Percentiles rank a stretch among this genome's conserved stretches.
Evolutionary conservation across 2,888 invertebrate species (phyloP).

Genomic region (Suillia variegata): DNA sequence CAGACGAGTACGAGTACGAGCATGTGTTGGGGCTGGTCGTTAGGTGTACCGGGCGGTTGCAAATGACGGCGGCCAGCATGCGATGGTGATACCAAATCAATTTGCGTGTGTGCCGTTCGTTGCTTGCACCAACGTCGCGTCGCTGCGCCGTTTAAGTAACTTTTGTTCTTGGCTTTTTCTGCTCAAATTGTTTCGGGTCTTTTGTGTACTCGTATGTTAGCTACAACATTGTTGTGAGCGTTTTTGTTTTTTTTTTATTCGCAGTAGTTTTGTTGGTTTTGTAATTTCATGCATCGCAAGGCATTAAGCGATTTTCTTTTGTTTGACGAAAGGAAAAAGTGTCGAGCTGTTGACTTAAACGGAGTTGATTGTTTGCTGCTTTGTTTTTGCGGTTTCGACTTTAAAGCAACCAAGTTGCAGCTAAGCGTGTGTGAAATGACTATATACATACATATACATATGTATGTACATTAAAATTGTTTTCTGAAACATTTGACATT

Average conservation of each 20-base stretch:
- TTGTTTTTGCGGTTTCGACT: no score
- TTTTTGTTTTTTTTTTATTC: not conserved
- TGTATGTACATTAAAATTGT: no score
- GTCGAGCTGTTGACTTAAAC: slow-evolving; percentile 9
- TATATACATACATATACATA: no score
- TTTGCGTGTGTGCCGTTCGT: slow-evolving; percentile 7
- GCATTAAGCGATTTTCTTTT: slow-evolving; percentile 8
- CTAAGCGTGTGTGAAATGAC: not conserved
- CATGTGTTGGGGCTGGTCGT: no score
- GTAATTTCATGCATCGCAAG: slow-evolving; percentile 16
- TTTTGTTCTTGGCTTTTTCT: not conserved
- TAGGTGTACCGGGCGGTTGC: no score
- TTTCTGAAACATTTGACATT: no score
- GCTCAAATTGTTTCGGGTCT: not conserved
- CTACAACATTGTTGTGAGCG: not conserved
- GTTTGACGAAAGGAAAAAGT: not conserved
- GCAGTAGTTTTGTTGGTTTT: not conserved
- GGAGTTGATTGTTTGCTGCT: slow-evolving; percentile 4
- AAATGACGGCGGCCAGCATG: not conserved
- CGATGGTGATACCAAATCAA: slow-evolving; percentile 7
- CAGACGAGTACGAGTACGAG: no score
- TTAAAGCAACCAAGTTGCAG: not conserved
- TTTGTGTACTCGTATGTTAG: no score
- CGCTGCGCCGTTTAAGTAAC: slow-evolving; percentile 7
- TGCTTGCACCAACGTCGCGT: not conserved